Conservation (phyloP, 2,113 vertebrate species). For the Dromaius novaehollandiae region DNA sequence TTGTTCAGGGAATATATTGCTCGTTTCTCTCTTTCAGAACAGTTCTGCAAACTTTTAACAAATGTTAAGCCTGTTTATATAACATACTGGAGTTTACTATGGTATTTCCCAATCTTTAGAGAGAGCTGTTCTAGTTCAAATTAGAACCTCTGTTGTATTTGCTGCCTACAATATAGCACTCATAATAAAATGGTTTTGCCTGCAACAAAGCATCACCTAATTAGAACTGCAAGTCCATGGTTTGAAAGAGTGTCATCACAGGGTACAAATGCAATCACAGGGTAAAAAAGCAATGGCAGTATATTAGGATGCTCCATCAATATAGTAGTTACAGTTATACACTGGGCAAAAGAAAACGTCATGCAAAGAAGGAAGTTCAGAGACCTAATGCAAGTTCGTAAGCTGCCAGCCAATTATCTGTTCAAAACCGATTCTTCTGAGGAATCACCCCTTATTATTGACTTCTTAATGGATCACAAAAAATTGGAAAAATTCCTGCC, state of each 20-base stretch:
- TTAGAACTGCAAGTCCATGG: neutral
- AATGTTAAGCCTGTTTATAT: neutral
- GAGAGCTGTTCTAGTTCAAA: neutral
- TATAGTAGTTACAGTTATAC: neutral
- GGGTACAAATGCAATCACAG: neutral
- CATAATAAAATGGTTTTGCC: neutral
- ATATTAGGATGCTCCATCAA: neutral
- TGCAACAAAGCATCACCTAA: neutral
- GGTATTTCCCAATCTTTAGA: neutral
- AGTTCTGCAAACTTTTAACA: neutral
- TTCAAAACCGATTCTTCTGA: neutral
- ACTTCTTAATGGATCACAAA: neutral
- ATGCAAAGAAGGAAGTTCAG: neutral
- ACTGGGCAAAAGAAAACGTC: fast-evolving
- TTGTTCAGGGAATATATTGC: neutral
- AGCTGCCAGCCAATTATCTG: neutral
- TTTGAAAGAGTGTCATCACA: neutral
- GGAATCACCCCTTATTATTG: neutral
- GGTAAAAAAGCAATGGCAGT: neutral
- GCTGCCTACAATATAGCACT: neutral
- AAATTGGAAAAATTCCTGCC: neutral
- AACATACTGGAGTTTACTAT: neutral
- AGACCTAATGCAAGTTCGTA: neutral
- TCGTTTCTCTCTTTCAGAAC: neutral
- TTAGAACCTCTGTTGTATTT: neutral